phyloP scores from a whole-genome alignment of 1,140 invertebrate genomes.

The Drosophila melanogaster region Release_6_plus_ISO1_MT NT_033779.5:5329501-5330000 shows the following conservation, averaged over 20 bases:
- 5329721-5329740: not conserved
- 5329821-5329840: not conserved
- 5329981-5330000: not conserved
- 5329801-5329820: not conserved
- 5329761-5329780: not conserved
- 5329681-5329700: not conserved
- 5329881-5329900: not conserved
- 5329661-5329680: not conserved
- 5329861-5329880: not conserved
- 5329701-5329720: not conserved
- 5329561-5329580: not conserved
- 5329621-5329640: not conserved
- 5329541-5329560: slow-evolving; percentile 6
- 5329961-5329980: not conserved
- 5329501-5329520: slow-evolving; percentile 22
- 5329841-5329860: not conserved
- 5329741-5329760: not conserved
- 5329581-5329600: slow-evolving; percentile 7
- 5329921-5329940: not conserved
- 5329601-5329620: slow-evolving; percentile 20
- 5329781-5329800: not conserved
- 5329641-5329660: not conserved
- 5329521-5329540: slow-evolving; percentile 64
- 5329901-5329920: not conserved
- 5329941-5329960: too few relatives aligned